Evolutionary conservation across 2,113 vertebrate genomes (phyloP).

Genomic region (Tor tambroides): DNA sequence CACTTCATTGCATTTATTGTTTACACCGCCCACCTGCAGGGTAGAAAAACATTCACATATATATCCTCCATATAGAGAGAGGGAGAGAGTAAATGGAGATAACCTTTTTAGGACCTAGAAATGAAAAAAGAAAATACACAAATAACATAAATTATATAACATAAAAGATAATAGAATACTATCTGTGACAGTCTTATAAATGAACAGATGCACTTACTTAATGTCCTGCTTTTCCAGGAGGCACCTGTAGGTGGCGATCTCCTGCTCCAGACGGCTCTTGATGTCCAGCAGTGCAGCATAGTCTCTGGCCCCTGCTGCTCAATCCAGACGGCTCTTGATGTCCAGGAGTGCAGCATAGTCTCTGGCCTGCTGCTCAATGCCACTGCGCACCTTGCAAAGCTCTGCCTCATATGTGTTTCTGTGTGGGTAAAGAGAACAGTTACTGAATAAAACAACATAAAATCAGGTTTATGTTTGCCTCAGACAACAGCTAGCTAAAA

Average conservation of each 20-base stretch:
- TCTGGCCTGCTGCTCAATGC: constrained; percentile 76
- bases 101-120: neutral
- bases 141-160: neutral
- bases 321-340: constrained; percentile 69
- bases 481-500: neutral
- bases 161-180: neutral
- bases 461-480: neutral
- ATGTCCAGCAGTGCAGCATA: constrained; percentile 69
- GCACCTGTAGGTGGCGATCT: constrained; percentile 80
- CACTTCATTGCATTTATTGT: neutral
- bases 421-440: neutral
- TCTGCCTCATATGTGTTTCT: constrained; percentile 79
- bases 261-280: constrained; percentile 74
- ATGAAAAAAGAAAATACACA: neutral
- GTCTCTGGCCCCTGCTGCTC: constrained; percentile 76
- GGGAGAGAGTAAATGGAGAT: too few relatives aligned
- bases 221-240: constrained; percentile 78
- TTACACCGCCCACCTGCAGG: neutral
- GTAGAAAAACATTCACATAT: neutral
- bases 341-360: constrained; percentile 72
- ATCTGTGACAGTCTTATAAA: neutral
- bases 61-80: neutral
- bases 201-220: constrained; percentile 61
- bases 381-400: constrained; percentile 67
- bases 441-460: neutral